Evolutionary conservation across 2,888 invertebrate genomes (phyloP).

Genomic region (Trypoxylon attenuatum): DNA sequence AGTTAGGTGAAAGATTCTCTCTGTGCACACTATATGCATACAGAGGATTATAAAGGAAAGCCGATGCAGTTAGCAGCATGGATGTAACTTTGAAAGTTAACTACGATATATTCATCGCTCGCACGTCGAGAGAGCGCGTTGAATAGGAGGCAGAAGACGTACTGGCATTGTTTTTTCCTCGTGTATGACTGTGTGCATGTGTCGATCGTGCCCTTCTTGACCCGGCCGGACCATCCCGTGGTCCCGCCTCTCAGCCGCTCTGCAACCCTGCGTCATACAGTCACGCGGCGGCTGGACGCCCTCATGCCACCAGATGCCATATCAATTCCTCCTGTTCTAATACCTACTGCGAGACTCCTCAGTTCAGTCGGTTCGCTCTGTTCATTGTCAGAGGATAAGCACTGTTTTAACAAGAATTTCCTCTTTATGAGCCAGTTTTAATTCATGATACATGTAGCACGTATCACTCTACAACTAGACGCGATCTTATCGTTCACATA

Average conservation of each 20-base stretch:
- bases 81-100: constrained; percentile 54
- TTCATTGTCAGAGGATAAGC: too few relatives aligned
- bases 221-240: too few relatives aligned
- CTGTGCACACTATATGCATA: constrained; percentile 39
- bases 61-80: constrained; percentile 37
- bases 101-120: constrained; percentile 51
- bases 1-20: constrained; percentile 47
- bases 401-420: too few relatives aligned
- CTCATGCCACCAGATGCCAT: constrained; percentile 32
- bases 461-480: too few relatives aligned
- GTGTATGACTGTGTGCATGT: constrained; percentile 18
- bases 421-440: too few relatives aligned
- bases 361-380: too few relatives aligned
- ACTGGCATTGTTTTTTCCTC: constrained; percentile 41
- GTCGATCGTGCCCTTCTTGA: constrained; percentile 40
- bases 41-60: constrained; percentile 17
- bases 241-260: too few relatives aligned
- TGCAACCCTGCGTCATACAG: too few relatives aligned
- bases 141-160: constrained; percentile 39
- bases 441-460: too few relatives aligned
- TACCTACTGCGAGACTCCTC: too few relatives aligned
- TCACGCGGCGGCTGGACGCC: constrained; percentile 22
- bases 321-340: constrained; percentile 32
- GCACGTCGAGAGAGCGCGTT: constrained; percentile 45
- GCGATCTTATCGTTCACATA: too few relatives aligned